Evolutionary conservation across 92 coral and sea anemone genomes (phyloP).

Genomic region (Actinostola sp.): DNA sequence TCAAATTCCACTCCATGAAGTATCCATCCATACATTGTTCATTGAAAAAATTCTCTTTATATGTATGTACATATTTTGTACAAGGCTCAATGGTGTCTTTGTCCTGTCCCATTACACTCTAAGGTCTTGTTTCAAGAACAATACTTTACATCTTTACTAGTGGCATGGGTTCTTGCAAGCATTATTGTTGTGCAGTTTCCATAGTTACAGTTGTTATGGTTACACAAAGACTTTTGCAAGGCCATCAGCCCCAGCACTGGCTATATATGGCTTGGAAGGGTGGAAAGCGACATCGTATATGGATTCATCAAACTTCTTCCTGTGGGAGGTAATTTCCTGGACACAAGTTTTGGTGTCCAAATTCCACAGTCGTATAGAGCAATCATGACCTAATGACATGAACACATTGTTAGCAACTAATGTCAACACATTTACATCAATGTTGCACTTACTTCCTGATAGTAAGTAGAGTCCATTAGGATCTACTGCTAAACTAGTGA

Average conservation of each 20-base stretch:
- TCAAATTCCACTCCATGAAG: constrained; percentile 17
- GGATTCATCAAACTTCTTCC: constrained; percentile 97
- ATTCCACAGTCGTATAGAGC: constrained; percentile 98
- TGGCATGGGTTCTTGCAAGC: neutral
- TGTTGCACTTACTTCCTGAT: constrained; percentile 91
- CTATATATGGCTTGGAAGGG: constrained; percentile 91
- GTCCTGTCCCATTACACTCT: neutral
- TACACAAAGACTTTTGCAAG: constrained; percentile 93
- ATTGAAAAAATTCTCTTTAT: neutral
- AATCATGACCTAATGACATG: constrained; percentile 82
- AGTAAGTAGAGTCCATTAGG: constrained; percentile 91
- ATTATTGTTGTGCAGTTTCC: constrained; percentile 11
- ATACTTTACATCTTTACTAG: neutral
- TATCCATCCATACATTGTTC: constrained; percentile 11
- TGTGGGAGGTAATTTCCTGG: constrained; percentile 98
- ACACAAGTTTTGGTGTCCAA: constrained; percentile 96
- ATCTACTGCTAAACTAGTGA: constrained; percentile 92
- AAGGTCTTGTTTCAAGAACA: constrained; percentile 2
- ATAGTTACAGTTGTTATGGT: constrained; percentile 21
- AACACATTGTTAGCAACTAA: neutral
- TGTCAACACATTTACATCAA: too few relatives aligned
- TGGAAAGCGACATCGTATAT: constrained; percentile 98
- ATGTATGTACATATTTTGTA: constrained; percentile 2
- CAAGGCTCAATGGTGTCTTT: neutral
- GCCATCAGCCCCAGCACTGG: constrained; percentile 99